A percentile compares a stretch with the other conserved stretches of the same genome.
Conservation (phyloP, 2,888 invertebrate species). For the Exocentrus adspersus region DNA sequence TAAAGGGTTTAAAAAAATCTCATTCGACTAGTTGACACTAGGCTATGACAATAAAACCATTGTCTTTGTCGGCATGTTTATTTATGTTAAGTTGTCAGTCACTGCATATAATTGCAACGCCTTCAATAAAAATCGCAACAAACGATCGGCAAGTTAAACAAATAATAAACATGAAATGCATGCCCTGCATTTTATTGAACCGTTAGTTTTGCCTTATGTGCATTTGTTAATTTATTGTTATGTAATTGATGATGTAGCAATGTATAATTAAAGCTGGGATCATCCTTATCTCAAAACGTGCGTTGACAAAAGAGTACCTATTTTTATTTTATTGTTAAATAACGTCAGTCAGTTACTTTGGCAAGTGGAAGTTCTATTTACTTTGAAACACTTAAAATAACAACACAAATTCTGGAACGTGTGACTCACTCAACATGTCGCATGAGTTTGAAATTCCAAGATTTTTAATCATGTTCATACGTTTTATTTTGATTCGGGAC, state of each 20-base stretch:
- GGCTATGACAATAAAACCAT: neutral
- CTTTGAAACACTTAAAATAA: slow-evolving; percentile 22
- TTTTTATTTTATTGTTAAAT: slow-evolving; percentile 14
- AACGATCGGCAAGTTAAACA: neutral
- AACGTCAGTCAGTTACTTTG: slow-evolving; percentile 14
- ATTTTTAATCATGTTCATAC: slow-evolving; percentile 18
- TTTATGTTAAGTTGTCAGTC: neutral
- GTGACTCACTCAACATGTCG: slow-evolving; percentile 6
- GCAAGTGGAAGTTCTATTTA: slow-evolving; percentile 7
- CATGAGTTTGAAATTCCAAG: slow-evolving; percentile 23
- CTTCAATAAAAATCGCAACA: neutral
- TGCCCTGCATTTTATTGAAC: neutral
- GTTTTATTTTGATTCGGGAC: neutral
- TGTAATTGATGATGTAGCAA: neutral
- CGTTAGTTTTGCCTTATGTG: neutral
- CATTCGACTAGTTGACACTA: neutral
- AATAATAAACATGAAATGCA: neutral
- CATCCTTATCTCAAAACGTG: neutral
- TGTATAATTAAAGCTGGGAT: neutral
- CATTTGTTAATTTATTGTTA: neutral
- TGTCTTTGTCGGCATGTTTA: neutral
- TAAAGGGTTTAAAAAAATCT: neutral
- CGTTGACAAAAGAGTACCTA: neutral
- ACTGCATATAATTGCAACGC: neutral
- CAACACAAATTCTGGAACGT: slow-evolving; percentile 21